Evolutionary conservation across 2,888 invertebrate genomes (phyloP), one percentile per base, ranked within the genome.

Genomic region (Mylabris sibirica): DNA sequence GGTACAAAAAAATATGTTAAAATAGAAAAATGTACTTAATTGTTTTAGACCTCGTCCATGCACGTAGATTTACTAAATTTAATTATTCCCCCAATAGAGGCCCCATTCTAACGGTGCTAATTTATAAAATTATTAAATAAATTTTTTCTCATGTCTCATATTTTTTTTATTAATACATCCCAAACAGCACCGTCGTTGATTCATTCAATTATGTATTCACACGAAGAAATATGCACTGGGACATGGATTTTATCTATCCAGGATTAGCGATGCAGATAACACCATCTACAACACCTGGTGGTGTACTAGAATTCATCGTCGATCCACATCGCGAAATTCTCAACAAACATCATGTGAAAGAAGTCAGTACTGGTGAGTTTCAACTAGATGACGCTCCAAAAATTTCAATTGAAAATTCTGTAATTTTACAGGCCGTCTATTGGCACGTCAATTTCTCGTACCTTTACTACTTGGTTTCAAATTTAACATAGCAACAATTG

Each of bases 401-500:
- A 49, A 20, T 20, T 49, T n/a, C 5, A 5, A 20, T 49, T 49
- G 3, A 20, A 49, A 44, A 17, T 49, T 49, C 6, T 20, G 17
- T 49, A 20, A 20, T 49, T 9, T 90, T 90, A 72, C 87, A 94
- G 94, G 91, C 73, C 90, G 91, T 20, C 84, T 93, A 30, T 79
- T 94, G 71, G 88, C 93, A 64, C 88, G 91, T 74, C 91, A 92
- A 72, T 89, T 93, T 66, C 78, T 94, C n/a, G 85, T 95, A 20
- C 94, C 94, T 26, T 89, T 94, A 76, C 87, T 95, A 1, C 86
- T 94, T 12, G 94, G 94, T 8, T 88, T 94, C 74, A 94, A 94
- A 84, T 93, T 95, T 79, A 93, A 93, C 79, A 84, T 94, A 59
- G 89, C 91, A 1, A 92, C 93, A 0, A 81, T 95, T 68, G 84